These are phyloP conservation scores for Scolopax rusticola DNA, from an alignment of 2,797 vertebrate genomes.

Conservation along the genomic window DNA sequence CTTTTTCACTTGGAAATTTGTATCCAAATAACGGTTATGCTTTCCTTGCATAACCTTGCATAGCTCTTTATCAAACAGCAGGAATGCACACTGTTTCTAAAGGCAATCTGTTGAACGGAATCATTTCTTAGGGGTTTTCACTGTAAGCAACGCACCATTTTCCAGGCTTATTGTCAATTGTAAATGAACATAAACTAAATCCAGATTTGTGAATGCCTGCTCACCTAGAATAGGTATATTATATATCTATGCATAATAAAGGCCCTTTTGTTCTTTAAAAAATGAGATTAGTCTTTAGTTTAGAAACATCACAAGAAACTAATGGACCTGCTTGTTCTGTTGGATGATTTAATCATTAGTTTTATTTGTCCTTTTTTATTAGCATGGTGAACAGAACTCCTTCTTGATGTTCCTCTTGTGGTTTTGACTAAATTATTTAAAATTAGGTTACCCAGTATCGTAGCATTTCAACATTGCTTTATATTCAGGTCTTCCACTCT, in stretches of 20 bases:
- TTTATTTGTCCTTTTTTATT: background rate
- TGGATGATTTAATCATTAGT: background rate
- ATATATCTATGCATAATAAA: background rate
- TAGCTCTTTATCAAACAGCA: background rate
- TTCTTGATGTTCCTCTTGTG: background rate
- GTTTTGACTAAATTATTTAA: constrained; percentile 6
- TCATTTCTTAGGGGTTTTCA: background rate
- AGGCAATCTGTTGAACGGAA: background rate
- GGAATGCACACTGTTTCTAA: background rate
- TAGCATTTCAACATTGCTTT: background rate
- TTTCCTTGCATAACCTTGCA: background rate
- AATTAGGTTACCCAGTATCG: background rate
- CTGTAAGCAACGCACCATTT: background rate
- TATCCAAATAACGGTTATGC: background rate
- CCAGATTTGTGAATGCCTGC: background rate
- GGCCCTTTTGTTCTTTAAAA: background rate
- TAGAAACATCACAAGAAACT: background rate
- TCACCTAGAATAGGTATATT: background rate
- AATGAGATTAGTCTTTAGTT: background rate
- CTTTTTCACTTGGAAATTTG: background rate
- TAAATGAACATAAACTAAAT: background rate
- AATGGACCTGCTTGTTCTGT: background rate
- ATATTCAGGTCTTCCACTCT: background rate
- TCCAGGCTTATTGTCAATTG: background rate
- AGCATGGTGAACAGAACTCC: background rate